Conservation (phyloP, 2,888 invertebrate genomes). For the Aelia acuminata region DNA sequence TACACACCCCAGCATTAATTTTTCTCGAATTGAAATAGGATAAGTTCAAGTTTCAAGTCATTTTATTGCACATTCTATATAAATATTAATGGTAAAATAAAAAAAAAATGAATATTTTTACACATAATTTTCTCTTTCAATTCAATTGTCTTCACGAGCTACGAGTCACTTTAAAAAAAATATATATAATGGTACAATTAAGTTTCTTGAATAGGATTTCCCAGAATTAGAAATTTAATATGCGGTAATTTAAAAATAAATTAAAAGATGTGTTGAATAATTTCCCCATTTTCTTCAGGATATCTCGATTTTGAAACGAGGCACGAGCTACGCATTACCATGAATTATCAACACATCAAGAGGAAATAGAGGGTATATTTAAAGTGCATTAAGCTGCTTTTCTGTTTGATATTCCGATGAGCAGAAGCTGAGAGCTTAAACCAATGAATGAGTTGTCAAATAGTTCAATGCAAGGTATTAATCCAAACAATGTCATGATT, state of each 20-base stretch:
- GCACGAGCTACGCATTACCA: not conserved
- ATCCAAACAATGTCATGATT: too few species aligned
- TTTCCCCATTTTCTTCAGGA: not conserved
- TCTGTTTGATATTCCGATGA: too few species aligned
- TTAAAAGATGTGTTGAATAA: not conserved
- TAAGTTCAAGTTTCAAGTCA: too few species aligned
- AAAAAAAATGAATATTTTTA: not conserved
- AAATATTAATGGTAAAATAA: not conserved
- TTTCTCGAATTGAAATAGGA: too few species aligned
- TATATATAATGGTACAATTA: not conserved
- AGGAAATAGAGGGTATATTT: too few species aligned
- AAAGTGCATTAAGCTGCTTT: too few species aligned
- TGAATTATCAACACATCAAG: not conserved
- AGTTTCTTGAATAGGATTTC: not conserved
- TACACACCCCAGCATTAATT: too few species aligned
- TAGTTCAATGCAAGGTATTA: too few species aligned
- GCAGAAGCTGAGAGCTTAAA: too few species aligned
- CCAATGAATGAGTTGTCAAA: too few species aligned
- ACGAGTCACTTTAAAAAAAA: too few species aligned
- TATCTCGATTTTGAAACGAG: not conserved
- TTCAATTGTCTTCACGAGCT: not conserved
- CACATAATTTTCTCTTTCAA: not conserved
- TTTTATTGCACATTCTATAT: not conserved
- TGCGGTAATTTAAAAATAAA: not conserved
- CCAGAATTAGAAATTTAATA: not conserved